Evolutionary conservation across 1,140 invertebrate species (phyloP), one percentile per base, ranked within the genome.

Genomic region (Thaumetopoea pityocampa): DNA sequence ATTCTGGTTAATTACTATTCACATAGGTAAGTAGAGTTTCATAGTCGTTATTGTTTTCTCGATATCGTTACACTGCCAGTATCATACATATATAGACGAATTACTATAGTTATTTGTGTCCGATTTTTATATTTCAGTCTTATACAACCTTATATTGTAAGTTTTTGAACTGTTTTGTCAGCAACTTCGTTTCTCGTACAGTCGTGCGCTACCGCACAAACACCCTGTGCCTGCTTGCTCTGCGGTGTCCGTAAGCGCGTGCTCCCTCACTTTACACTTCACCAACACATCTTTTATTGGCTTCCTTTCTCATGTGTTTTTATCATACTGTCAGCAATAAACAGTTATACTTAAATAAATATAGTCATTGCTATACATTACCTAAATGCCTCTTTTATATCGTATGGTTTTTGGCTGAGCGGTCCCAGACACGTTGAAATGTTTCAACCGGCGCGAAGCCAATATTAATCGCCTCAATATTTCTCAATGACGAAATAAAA

Each of bases 1-100:
- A 81, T 78, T 72, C 68, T 77, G 63, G 70, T 83, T 80, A 80
- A 80, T 80, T 77, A 83, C 54, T 81, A 79, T 70, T 71, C 63
- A 52, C 77, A n/a, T n/a, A n/a, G n/a, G 43, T 83, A 81, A 83
- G 77, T 78, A 79, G 70, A 58, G 38, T 47, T 61, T 71, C 62
- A 70, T 71, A 69, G 58, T 46, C 45, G 11, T 41, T 41, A 41
- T 36, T 46, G 28, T 42, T 52, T 37, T 28, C 35, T 52, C 41
- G 20, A 52, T 52, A 46, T 51, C 70, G 71, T 81, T 79, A 84
- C 80, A 84, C 80, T 84, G 80, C 80, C 80, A 84, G 63, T 81
- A 67, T 78, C 77, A 67, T 78, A 67, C 50, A 66, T 67, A n/a
- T n/a, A 77, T 79, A 78, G 71, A 79, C 65, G 67, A 73, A 72